Base-by-base conservation (phyloP, 2,888 invertebrate genomes). In the Magallana nippona region DNA sequence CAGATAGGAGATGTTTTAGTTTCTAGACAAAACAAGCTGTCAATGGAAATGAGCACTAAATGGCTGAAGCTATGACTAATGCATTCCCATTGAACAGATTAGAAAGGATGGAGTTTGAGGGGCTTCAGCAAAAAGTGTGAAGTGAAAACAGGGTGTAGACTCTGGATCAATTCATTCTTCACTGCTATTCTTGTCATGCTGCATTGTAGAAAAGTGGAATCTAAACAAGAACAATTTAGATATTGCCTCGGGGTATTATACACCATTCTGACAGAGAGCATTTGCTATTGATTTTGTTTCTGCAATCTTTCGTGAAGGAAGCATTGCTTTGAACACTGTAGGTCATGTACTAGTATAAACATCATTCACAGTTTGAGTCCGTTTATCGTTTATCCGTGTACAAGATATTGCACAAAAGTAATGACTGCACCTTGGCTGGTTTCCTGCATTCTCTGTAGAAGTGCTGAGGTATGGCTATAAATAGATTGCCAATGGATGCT, bases 401-500 rank as follows among this genome's bases (percentile, higher is more conserved):
- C 71, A 71, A 71, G 71, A 27, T 71, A 71, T 71, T 71, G 71
- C 71, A 71, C 71, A 71, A 71, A 71, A 27, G 71, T 71, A 27
- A 71, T 27, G 22, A 71, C 27, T 71, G 71, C 71, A 71, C 71
- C 71, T 71, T 71, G 71, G 71, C 71, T 32, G 32, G 11, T 27
- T 71, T 71, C 71, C 71, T 71, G 32, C 71, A 71, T 71, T 27
- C 15, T 71, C 71, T 27, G 15, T 22, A 22, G 71, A 71, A 71
- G 71, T 71, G 71, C 71, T 71, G 32, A 71, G 22, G 15, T 44
- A 44, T 27, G 13, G 71, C 71, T 71, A 71, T 13, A 32, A 71
- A 71, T 71, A 71, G 71, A 71, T 27, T 44, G 22, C 22, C 27
- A 44, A 71, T 60, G 71, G 71, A 71, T 71, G 71, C 71, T 71